phyloP scores from a whole-genome alignment of 2,888 invertebrate genomes.

The Furcula furcula region DNA sequence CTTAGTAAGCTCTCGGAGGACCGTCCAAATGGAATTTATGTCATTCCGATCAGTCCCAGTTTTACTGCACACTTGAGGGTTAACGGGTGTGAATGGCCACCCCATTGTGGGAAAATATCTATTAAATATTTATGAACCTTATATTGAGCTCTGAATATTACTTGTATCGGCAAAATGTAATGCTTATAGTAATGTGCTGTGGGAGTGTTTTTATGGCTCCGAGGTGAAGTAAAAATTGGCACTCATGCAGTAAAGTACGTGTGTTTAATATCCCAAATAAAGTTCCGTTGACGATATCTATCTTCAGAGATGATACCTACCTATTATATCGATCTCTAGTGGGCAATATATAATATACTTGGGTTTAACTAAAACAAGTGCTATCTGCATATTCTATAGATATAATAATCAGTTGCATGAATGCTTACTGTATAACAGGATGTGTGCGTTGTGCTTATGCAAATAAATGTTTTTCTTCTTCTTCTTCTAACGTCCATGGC shows the following conservation, averaged over 20 bases:
- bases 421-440: too few species aligned
- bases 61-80: slow-evolving; percentile 69
- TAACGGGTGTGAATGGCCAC: slow-evolving; percentile 75
- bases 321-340: too few species aligned
- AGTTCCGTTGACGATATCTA: too few species aligned
- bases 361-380: too few species aligned
- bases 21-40: slow-evolving; percentile 58
- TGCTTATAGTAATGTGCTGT: slow-evolving; percentile 46
- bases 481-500: too few species aligned
- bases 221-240: slow-evolving; percentile 37
- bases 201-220: slow-evolving; percentile 43
- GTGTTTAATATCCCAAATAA: too few species aligned
- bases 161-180: slow-evolving; percentile 50
- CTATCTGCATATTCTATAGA: too few species aligned
- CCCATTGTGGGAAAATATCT: slow-evolving; percentile 79
- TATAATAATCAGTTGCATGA: too few species aligned
- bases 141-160: slow-evolving; percentile 53
- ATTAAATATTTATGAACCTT: slow-evolving; percentile 76
- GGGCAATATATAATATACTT: too few species aligned
- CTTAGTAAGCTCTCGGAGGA: slow-evolving; percentile 59
- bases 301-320: too few species aligned
- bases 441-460: too few species aligned
- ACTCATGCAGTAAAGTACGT: slow-evolving; percentile 28
- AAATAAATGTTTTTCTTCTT: too few species aligned
- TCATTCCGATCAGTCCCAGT: slow-evolving; percentile 66